Evolutionary conservation across 92 coral and sea anemone genomes (phyloP), one percentile per base, ranked within the genome.

Genomic region (Zoanthus gigantus): DNA sequence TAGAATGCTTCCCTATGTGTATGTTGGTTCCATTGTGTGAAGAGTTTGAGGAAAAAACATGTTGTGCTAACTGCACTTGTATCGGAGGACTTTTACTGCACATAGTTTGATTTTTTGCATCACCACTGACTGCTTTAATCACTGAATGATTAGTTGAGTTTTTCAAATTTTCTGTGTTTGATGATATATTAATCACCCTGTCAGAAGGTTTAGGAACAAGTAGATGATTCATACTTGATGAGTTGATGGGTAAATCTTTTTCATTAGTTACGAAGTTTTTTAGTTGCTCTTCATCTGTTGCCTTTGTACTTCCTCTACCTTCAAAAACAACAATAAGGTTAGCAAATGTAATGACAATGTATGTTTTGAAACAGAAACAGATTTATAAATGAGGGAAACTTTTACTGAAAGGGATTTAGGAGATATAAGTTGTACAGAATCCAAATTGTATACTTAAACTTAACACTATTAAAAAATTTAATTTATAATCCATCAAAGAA

Each of bases 1-100:
- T 78, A 83, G 88, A 87, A 56, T 81, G 86, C 46, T 71, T 82
- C 6, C 16, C 13, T 9, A 66, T 32, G 45, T 74, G 75, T 45
- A 71, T 46, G 11, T 81, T 54, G 7, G 85, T 81, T 29, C 76
- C 85, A 81, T 81, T 81, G 5, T 23, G 61, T n/a, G 58, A 81
- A 46, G 75, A 18, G 7, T 71, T 32, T 13, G 85, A 12, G 1
- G 34, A 23, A 13, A 71, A 28, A 66, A 46, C 58, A 46, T 54
- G 18, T 8, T 18, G n/a, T 14, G 45, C 44, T 81, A 71, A 5
- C 1, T 8, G 8, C 46, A 69, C 74, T 69, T 69, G 74, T 31
- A 30, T 31, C 31, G 45, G 74, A 5, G 15, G 6, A 30, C 28
- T 63, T 18, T 18, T 29, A 23, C 45, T 18, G 8, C 31, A 44